Percentiles rank a stretch among this genome's conserved stretches.
Evolutionary conservation across 2,113 vertebrate species (phyloP).

Genomic region (Nicator chloris): DNA sequence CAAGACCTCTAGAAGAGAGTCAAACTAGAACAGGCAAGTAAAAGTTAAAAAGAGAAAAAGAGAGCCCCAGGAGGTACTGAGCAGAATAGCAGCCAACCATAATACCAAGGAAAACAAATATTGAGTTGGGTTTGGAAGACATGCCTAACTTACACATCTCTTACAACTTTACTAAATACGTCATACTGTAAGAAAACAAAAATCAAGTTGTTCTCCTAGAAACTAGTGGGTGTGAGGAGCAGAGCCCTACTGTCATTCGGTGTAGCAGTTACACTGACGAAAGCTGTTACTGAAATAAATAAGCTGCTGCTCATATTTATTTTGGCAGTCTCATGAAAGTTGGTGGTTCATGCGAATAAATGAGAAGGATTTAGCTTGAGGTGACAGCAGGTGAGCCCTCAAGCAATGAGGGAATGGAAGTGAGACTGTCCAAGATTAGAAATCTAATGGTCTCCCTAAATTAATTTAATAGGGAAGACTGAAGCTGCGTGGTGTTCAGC

Average conservation of each 20-base stretch:
- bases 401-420: constrained; percentile 16
- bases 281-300: neutral
- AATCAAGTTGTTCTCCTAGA: neutral
- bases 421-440: constrained; percentile 36
- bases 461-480: constrained; percentile 42
- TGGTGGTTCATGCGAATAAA: constrained; percentile 9
- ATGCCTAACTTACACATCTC: neutral
- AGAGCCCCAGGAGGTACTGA: neutral
- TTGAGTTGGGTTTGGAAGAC: neutral
- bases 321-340: neutral
- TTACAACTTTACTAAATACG: neutral
- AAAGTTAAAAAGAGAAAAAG: neutral
- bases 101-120: neutral
- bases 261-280: neutral
- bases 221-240: neutral
- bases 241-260: neutral
- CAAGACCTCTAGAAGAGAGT: neutral
- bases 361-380: constrained; percentile 28
- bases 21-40: neutral
- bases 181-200: neutral
- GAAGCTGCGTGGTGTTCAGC: constrained; percentile 9
- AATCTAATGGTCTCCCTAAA: constrained; percentile 22
- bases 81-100: neutral
- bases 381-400: constrained; percentile 39
- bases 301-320: constrained; percentile 8